Evolutionary conservation across 2,888 invertebrate genomes (phyloP), one percentile per base, ranked within the genome.

Genomic region (Ennomos erosarius): DNA sequence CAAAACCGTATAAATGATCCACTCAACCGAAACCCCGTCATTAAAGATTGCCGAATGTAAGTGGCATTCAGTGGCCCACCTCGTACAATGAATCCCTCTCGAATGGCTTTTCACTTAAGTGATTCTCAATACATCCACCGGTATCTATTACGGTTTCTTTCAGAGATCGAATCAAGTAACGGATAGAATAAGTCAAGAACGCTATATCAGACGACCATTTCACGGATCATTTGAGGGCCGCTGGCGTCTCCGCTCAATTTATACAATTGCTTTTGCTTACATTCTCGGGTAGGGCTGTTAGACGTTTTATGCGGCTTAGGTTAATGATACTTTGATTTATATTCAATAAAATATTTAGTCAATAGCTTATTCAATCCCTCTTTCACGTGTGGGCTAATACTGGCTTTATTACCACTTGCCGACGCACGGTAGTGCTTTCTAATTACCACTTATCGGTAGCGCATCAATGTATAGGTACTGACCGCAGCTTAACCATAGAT

Each of bases 121-220:
- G 73, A 65, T 68, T 76, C 71, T 67, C 69, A 68, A 77, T 75
- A 73, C 68, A 72, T 71, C 69, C 51, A 69, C 61, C 47, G 57
- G 60, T 71, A 74, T 71, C 67, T 71, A 62, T 73, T 67, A 68
- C 67, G 65, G 71, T 71, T 70, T 70, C 73, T 73, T 70, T 62
- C 62, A 56, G 63, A 65, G 69, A 69, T 79, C 72, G 76, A 74
- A 75, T 77, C 78, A 64, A 75, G 75, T 80, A 77, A 73, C 71
- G 70, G 73, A 72, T 70, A 74, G 75, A 78, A 83, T 83, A 81
- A 84, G 73, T 84, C 82, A 78, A 72, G 72, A 71, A 69, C 67
- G 64, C 65, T 74, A 76, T 78, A 82, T 81, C 79, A 66, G 73
- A 71, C 70, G 72, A 71, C 74, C 72, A 76, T 82, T 82, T 82